Base-by-base conservation (phyloP, 1,140 invertebrate genomes). In the Aethina tumida region DNA sequence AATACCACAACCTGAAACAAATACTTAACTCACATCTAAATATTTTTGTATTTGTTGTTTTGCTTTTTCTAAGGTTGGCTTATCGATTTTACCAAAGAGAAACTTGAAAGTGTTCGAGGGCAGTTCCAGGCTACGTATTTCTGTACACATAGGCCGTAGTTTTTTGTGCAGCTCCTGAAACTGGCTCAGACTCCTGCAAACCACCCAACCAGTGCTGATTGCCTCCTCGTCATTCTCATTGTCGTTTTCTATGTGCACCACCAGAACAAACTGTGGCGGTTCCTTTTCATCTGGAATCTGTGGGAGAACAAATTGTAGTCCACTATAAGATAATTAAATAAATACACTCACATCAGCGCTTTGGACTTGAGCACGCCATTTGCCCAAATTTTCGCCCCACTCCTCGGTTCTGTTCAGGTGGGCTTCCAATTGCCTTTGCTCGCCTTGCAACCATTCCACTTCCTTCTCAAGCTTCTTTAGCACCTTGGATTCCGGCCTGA, bases 361-460 rank as follows among this genome's bases (percentile, higher is more conserved):
- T 57, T 88, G 79, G 4, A 92, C 79, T 29, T 77, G 73, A 5
- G 84, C 85, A 44, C 77, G 73, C 89, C 88, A 94, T 39, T 73
- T 71, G 13, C 88, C 87, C 35, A 91, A 67, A 60, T 92, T 84
- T 47, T 90, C 83, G 2, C 80, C 83, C 89, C 89, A 94, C 29
- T 79, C 75, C 64, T 90, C 84, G 0, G 87, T 91, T 21, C 87
- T 71, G n/a, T 77, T 73, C 18, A 92, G 69, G 64, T 92, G 87
- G 1, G 79, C 79, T 58, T 91, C 85, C 8, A 91, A 57, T 41
- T 84, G 73, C 35, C 79, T 62, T 54, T 81, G 80, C 50, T 91
- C 86, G 2, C 74, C 74, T 34, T 82, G 76, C 21, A 93, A 63
- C 58, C 76, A 76, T 48, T 85, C 81, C 36, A 91, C 79, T 59